Percentiles rank a stretch among this genome's conserved stretches.
Evolutionary conservation across 2,113 vertebrate species (phyloP).

Genomic region (Poeciliopsis retropinna): DNA sequence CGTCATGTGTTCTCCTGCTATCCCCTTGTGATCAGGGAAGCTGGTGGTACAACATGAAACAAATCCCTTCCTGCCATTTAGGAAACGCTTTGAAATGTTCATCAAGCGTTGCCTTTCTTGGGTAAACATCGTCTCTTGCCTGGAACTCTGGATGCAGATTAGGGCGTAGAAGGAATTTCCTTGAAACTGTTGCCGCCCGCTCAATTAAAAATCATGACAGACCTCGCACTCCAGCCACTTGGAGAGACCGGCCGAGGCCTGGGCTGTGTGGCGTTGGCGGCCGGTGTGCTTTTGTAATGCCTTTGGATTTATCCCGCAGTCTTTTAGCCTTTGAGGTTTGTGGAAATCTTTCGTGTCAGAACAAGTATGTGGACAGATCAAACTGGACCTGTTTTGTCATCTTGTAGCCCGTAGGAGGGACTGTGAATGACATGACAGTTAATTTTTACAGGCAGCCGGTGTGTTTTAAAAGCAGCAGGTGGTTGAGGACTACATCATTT

Average conservation of each 20-base stretch:
- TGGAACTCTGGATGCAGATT: slow-evolving; percentile 49
- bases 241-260: not conserved
- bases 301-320: not conserved
- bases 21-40: not conserved
- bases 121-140: slow-evolving; percentile 55
- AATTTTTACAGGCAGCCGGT: no score
- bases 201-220: not conserved
- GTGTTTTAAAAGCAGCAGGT: not conserved
- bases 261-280: not conserved
- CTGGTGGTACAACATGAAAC: slow-evolving; percentile 6
- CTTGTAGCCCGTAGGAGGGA: not conserved
- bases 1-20: not conserved
- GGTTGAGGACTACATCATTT: not conserved
- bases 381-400: not conserved
- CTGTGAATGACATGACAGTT: not conserved
- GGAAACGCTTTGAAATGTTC: slow-evolving; percentile 58
- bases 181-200: slow-evolving; percentile 47
- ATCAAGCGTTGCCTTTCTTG: slow-evolving; percentile 51
- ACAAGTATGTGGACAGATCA: not conserved
- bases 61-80: slow-evolving; percentile 62
- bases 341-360: not conserved
- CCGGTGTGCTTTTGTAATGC: not conserved
- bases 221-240: slow-evolving; percentile 5
- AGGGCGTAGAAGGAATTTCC: slow-evolving; percentile 65
- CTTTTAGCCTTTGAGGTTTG: slow-evolving; percentile 2